A percentile compares a stretch with the other conserved stretches of the same genome.
These are phyloP conservation scores for Stramonita haemastoma DNA, from an alignment of 2,888 invertebrate species.

Conservation along the genomic window DNA sequence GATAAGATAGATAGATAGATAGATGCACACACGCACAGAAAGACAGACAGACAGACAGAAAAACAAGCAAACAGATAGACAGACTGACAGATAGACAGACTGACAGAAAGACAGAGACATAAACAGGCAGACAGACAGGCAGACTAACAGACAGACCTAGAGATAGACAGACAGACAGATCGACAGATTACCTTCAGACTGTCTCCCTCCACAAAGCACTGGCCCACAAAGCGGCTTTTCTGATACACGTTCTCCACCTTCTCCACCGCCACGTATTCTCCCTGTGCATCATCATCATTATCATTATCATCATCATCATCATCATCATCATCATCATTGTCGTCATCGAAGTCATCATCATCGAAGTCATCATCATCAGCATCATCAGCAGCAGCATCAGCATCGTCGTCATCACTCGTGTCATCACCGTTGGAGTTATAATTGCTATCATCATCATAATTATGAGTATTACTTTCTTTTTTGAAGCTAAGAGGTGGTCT, in stretches of 20 bases:
- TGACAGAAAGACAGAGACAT: background rate
- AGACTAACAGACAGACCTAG: background rate
- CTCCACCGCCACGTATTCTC: slow-evolving; percentile 99
- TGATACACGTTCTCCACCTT: slow-evolving; percentile 98
- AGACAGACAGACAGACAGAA: too few relatives aligned
- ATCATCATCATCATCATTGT: background rate
- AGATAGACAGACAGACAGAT: background rate
- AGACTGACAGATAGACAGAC: background rate
- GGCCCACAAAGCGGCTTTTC: slow-evolving; percentile 94
- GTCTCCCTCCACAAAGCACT: slow-evolving; percentile 97
- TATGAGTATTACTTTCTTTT: too few relatives aligned
- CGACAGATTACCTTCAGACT: slow-evolving; percentile 81
- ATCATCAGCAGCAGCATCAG: background rate
- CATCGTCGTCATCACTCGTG: too few relatives aligned
- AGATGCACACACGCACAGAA: too few relatives aligned
- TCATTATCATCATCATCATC: background rate
- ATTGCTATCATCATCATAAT: too few relatives aligned
- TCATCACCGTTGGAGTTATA: too few relatives aligned
- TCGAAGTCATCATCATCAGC: background rate
- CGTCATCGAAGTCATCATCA: background rate
- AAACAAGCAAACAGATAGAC: background rate
- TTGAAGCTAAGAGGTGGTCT: too few relatives aligned
- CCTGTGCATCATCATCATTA: slow-evolving; percentile 77
- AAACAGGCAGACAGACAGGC: background rate
- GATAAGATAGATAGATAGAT: background rate